phyloP scores from a whole-genome alignment of 1,140 invertebrate genomes.

The Ditylenchus dipsaci region DNA sequence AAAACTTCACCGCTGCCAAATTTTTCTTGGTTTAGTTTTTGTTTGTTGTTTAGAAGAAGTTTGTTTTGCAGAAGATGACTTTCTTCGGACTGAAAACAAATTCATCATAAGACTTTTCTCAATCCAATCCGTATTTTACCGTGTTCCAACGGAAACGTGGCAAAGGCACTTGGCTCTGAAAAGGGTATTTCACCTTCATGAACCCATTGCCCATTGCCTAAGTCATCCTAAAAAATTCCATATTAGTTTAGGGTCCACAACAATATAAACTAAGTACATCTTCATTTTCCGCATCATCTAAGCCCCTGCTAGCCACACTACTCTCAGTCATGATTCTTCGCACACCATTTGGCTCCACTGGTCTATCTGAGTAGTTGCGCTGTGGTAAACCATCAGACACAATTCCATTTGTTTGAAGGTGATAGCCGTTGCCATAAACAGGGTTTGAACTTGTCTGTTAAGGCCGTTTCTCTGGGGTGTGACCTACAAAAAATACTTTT shows the following conservation, averaged over 20 bases:
- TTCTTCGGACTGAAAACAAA: not conserved
- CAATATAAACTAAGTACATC: not conserved
- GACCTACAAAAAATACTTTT: no score
- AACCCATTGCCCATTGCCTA: not conserved
- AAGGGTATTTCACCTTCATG: not conserved
- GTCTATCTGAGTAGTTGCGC: not conserved
- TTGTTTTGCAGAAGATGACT: not conserved
- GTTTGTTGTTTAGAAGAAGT: not conserved
- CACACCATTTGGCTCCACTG: not conserved
- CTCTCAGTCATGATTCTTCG: not conserved
- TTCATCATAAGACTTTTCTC: not conserved
- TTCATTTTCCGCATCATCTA: slow-evolving; percentile 6
- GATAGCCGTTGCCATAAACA: no score
- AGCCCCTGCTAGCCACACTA: not conserved
- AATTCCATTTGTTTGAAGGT: no score
- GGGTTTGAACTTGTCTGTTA: no score
- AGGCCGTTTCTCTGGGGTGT: no score
- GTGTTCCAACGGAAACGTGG: not conserved
- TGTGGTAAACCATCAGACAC: no score
- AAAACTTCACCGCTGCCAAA: slow-evolving; percentile 9
- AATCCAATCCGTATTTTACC: not conserved
- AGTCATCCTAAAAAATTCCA: not conserved
- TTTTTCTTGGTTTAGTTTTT: slow-evolving; percentile 1
- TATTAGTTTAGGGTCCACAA: not conserved
- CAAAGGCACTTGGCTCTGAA: not conserved